phyloP scores from a whole-genome alignment of 2,888 invertebrate species.

The Antitype chi region DNA sequence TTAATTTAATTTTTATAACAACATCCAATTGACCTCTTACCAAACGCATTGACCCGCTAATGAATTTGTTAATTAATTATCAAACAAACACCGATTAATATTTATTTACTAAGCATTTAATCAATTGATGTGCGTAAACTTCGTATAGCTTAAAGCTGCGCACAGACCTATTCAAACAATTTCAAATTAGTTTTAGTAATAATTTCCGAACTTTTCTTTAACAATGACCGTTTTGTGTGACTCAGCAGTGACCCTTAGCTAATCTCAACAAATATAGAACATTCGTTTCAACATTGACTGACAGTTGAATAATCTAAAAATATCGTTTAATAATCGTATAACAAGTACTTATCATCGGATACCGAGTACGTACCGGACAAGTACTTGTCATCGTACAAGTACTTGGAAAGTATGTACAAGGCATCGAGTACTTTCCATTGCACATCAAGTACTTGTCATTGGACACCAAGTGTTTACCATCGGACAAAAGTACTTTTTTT shows the following conservation, averaged over 20 bases:
- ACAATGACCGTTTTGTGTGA: neutral
- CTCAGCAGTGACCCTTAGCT: neutral
- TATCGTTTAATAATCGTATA: neutral
- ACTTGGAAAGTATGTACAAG: too few species aligned
- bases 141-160: neutral
- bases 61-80: conserved; percentile 4
- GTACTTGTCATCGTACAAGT: neutral
- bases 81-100: neutral
- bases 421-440: neutral
- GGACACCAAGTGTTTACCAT: neutral
- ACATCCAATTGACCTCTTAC: neutral
- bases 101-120: neutral
- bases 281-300: neutral
- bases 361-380: neutral
- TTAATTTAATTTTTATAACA: neutral
- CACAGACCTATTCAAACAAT: neutral
- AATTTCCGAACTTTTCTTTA: neutral
- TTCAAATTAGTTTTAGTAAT: neutral
- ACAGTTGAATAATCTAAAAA: neutral
- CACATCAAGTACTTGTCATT: neutral
- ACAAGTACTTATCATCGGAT: neutral
- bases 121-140: neutral
- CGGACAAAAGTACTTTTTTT: neutral
- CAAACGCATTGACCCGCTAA: conserved; percentile 1
- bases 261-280: neutral